Conservation (phyloP, 1,140 invertebrate species). For the Ladona fulva region DNA sequence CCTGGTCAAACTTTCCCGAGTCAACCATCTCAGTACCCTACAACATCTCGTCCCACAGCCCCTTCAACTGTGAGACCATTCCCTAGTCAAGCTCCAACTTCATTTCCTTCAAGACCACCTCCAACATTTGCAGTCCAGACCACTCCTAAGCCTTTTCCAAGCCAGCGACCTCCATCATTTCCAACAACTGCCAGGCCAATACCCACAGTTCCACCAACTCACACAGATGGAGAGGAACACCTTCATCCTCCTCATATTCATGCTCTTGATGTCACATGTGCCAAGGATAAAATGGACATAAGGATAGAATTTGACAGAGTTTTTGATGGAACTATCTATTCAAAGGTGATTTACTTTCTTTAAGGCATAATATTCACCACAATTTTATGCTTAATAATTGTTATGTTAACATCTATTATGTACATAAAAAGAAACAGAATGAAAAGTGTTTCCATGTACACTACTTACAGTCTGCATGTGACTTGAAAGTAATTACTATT, state of each 20-base stretch:
- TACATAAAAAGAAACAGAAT: too few species aligned
- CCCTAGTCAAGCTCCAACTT: constrained; percentile 29
- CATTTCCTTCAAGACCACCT: constrained; percentile 34
- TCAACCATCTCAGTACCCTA: constrained; percentile 14
- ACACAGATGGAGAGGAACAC: constrained; percentile 37
- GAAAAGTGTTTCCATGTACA: too few species aligned
- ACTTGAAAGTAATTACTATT: too few species aligned
- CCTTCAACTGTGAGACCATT: constrained; percentile 24
- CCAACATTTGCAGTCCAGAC: constrained; percentile 30
- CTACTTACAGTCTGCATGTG: too few species aligned
- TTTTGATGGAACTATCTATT: constrained; percentile 73
- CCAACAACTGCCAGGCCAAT: constrained; percentile 24
- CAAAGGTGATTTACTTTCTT: constrained; percentile 52
- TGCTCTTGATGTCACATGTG: constrained; percentile 62
- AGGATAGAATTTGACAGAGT: constrained; percentile 65
- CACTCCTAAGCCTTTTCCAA: constrained; percentile 31
- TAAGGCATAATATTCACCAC: too few species aligned
- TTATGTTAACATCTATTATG: too few species aligned
- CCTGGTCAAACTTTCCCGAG: constrained; percentile 23
- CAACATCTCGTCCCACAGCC: constrained; percentile 29
- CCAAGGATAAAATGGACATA: constrained; percentile 74
- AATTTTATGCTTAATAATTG: too few species aligned
- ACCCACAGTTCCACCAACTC: constrained; percentile 6
- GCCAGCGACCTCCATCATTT: constrained; percentile 23
- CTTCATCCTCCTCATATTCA: constrained; percentile 66